A percentile compares a stretch with the other conserved stretches of the same genome.
These are phyloP conservation scores for Himalopsyche phryganea DNA, from an alignment of 1,140 invertebrate species.

Conservation along the genomic window DNA sequence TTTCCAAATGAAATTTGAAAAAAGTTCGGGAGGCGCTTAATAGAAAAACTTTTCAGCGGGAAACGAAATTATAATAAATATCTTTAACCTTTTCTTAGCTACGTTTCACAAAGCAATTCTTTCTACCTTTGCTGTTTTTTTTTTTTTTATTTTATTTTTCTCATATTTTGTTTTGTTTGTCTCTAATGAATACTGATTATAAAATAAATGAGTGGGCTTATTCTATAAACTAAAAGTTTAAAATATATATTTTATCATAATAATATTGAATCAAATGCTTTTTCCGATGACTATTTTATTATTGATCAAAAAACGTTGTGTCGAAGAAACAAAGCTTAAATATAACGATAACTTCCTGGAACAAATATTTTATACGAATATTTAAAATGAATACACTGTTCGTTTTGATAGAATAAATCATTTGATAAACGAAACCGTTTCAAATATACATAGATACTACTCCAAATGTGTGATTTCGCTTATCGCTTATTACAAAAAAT, in stretches of 20 bases:
- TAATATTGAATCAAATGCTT: background rate
- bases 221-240: background rate
- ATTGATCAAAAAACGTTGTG: too few species aligned
- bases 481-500: too few species aligned
- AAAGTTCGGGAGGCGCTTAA: slow-evolving; percentile 14
- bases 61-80: slow-evolving; percentile 31
- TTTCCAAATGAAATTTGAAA: too few species aligned
- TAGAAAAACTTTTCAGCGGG: slow-evolving; percentile 18
- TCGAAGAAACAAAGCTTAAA: too few species aligned
- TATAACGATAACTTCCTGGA: too few species aligned
- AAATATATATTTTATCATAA: background rate
- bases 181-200: background rate
- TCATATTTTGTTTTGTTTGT: background rate
- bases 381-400: too few species aligned
- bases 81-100: slow-evolving; percentile 12
- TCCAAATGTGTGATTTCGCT: too few species aligned
- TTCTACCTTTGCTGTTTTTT: background rate
- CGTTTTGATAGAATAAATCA: too few species aligned
- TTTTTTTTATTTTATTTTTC: background rate
- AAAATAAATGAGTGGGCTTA: background rate
- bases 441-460: too few species aligned
- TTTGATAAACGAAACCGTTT: too few species aligned
- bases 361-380: too few species aligned
- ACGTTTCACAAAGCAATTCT: background rate
- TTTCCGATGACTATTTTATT: too few species aligned